Evolutionary conservation across 2,888 invertebrate species (phyloP).

Genomic region (Drosophila demipolita): DNA sequence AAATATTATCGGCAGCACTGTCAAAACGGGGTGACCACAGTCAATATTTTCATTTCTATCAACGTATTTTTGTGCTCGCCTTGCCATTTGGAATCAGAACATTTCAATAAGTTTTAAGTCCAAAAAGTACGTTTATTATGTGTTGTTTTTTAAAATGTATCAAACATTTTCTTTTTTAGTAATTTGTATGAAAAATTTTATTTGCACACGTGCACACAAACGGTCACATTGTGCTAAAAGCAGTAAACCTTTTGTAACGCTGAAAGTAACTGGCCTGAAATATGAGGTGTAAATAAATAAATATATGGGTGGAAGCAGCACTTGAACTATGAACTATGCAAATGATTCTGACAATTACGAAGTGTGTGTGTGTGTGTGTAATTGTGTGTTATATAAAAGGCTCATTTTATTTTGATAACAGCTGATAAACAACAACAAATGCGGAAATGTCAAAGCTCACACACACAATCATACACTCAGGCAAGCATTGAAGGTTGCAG

Average conservation of each 20-base stretch:
- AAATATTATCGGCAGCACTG: constrained; percentile 8
- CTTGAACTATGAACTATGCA: neutral
- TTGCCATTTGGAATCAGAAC: neutral
- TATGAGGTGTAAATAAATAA: constrained; percentile 30
- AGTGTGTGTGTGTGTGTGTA: constrained; percentile 15
- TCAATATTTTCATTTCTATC: neutral
- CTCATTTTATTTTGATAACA: constrained; percentile 40
- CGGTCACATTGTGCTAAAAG: constrained; percentile 31
- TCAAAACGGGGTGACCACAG: constrained; percentile 6
- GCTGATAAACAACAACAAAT: constrained; percentile 52
- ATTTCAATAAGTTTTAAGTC: neutral
- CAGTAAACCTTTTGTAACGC: constrained; percentile 3
- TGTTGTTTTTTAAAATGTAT: no score
- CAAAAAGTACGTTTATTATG: neutral
- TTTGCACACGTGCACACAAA: neutral
- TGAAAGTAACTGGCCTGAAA: constrained; percentile 37
- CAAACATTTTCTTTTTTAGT: neutral
- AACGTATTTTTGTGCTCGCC: neutral
- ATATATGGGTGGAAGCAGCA: neutral
- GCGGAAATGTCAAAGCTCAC: constrained; percentile 47
- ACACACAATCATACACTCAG: constrained; percentile 9
- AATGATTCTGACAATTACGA: neutral
- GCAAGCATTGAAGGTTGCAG: constrained; percentile 58
- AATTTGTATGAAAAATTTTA: constrained; percentile 2
- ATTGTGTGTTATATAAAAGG: constrained; percentile 53